Base-by-base conservation (phyloP, 2,797 vertebrate genomes). In the Pitangus sulphuratus region DNA sequence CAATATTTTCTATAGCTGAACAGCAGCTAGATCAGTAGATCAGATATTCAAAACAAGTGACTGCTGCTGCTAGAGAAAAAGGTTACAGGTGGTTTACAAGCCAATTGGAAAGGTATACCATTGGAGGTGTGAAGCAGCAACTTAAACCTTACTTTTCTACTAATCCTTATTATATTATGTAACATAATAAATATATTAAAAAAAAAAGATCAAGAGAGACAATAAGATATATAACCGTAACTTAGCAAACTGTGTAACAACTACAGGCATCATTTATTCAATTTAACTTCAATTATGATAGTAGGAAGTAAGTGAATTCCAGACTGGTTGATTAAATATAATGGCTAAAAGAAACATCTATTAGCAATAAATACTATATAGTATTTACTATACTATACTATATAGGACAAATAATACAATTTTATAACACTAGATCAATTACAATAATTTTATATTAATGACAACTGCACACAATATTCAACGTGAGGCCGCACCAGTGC, bases 391-490 rank as follows among this genome's bases (percentile, higher is more conserved):
- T 35, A 57, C 54, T 35, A 25, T 35, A 35, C 21, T 24, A 11
- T 35, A 25, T 35, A 57, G n/a, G n/a, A 35, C 54, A 57, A 57
- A 57, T 35, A 57, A 22, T 35, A 35, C 14, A 56, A 77, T 47
- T 37, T 60, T 30, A 12, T 62, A 82, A 28, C 1, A 13, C 6
- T 54, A 79, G 31, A 40, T 18, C 20, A 7, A 37, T 39, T 48
- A 8, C 8, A 53, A 37, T 54, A 13, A 54, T 62, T 85, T 85
- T 51, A 12, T 58, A 54, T 44, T 51, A 44, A 51, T 15, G 15
- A 44, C 28, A 50, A 3, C 22, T 57, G 4, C 12, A 1, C 8
- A 6, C n/a, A 57, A 5, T 9, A 28, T 6, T 44, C 0, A 1
- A 57, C 21, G 7, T 50, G 42, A 16, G 48, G 15, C 15, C 4